These are phyloP conservation scores for Diabrotica undecimpunctata DNA, from an alignment of 1,140 invertebrate species.

Conservation along the genomic window DNA sequence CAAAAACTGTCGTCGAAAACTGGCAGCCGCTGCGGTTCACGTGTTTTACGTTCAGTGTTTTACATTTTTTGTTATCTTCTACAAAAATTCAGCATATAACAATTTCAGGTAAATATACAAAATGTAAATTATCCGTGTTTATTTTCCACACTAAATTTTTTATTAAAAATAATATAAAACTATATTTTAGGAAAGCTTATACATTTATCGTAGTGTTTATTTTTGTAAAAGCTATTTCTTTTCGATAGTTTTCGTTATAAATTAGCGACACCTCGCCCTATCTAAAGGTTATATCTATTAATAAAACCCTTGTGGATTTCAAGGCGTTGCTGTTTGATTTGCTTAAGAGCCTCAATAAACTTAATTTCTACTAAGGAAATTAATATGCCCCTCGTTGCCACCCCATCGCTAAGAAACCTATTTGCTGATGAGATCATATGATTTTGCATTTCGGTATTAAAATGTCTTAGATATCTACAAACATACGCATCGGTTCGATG, in stretches of 20 bases:
- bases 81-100: no score
- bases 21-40: no score
- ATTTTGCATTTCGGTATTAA: not conserved
- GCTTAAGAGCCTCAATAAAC: constrained; percentile 35
- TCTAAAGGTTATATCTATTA: constrained; percentile 32
- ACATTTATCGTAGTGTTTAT: no score
- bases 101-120: no score
- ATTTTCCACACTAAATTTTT: no score
- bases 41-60: no score
- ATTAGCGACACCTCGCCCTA: constrained; percentile 28
- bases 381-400: constrained; percentile 26
- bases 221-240: no score
- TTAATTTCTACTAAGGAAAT: constrained; percentile 39
- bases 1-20: no score
- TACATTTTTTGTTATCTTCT: no score
- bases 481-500: not conserved
- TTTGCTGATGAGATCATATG: constrained; percentile 33
- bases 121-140: no score
- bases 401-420: constrained; percentile 22
- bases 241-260: constrained; percentile 6
- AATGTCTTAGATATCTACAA: not conserved
- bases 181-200: no score
- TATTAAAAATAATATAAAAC: no score
- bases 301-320: constrained; percentile 26
- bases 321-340: constrained; percentile 34